Evolutionary conservation across 2,888 invertebrate genomes (phyloP), one percentile per base, ranked within the genome.

Genomic region (Aspidiotus destructor): DNA sequence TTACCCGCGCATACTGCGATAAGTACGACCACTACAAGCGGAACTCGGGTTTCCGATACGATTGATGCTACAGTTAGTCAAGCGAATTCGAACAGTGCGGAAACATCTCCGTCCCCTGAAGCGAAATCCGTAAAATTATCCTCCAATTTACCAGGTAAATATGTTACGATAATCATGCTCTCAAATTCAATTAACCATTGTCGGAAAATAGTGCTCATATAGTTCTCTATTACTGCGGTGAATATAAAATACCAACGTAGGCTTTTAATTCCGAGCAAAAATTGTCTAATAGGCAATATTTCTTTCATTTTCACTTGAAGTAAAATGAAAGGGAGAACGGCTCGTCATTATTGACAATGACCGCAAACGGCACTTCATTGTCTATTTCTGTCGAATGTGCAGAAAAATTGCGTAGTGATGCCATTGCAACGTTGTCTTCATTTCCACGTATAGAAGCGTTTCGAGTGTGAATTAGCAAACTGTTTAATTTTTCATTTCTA

Each of bases 61-160:
- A 44, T 65, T 57, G 65, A 65, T 65, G 58, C n/a, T 48, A 48
- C 65, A 15, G 58, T 41, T 48, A 65, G 57, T 60, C 58, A 41
- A 65, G 57, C 58, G 11, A 42, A 65, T 60, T 58, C 65, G 17
- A 48, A 17, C 55, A 28, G 16, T 42, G 42, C 15, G 42, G 40
- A 65, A 15, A 58, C 54, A 53, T 41, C 65, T 10, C 28, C 58
- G 28, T 40, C 58, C 1, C 42, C 65, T 42, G 65, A 58, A 44
- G 17, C 41, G 44, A 15, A 57, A 48, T 15, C 64, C 7, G 48
- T 58, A 28, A 58, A 65, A 17, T 48, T 65, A 58, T 28, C 65
- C 13, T 40, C 48, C 16, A 48, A 65, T 58, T 44, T 58, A 17
- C 28, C 65, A 57, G 58, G 65, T 65, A 58, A 17, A 52, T 52